These are phyloP conservation scores for Serripes groenlandicus DNA, from an alignment of 2,888 invertebrate genomes.

Conservation along the genomic window DNA sequence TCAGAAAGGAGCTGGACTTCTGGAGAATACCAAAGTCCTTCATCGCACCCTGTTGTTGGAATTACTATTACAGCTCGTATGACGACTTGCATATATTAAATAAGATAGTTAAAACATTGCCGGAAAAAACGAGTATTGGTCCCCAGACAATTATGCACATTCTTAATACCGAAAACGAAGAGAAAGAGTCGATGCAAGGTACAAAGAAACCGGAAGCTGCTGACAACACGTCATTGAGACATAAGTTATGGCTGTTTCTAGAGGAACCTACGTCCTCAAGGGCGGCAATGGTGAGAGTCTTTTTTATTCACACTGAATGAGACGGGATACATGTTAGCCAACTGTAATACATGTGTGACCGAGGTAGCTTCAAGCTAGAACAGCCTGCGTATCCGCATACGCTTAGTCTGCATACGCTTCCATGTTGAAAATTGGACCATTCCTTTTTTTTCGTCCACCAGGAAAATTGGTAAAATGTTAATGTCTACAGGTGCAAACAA, in stretches of 20 bases:
- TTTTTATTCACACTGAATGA: no score
- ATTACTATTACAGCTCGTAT: background rate
- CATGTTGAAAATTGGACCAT: no score
- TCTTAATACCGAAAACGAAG: background rate
- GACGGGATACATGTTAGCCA: no score
- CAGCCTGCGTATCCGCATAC: no score
- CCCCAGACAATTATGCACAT: background rate
- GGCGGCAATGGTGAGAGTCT: constrained; percentile 5
- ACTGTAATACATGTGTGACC: no score
- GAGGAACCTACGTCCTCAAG: background rate
- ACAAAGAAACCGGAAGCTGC: background rate
- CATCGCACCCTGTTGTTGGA: constrained; percentile 12
- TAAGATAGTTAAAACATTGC: background rate
- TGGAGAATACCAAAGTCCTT: constrained; percentile 8
- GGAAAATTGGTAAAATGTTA: no score
- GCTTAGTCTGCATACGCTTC: no score
- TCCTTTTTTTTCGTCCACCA: no score
- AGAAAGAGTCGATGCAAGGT: background rate
- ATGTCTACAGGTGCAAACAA: no score
- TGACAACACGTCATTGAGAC: background rate
- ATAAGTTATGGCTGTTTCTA: background rate
- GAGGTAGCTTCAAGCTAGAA: no score
- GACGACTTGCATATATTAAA: background rate
- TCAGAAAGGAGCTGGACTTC: constrained; percentile 8
- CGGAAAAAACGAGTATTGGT: background rate